Base-by-base conservation (phyloP, 2,888 invertebrate species). In the Cyaniris semiargus region DNA sequence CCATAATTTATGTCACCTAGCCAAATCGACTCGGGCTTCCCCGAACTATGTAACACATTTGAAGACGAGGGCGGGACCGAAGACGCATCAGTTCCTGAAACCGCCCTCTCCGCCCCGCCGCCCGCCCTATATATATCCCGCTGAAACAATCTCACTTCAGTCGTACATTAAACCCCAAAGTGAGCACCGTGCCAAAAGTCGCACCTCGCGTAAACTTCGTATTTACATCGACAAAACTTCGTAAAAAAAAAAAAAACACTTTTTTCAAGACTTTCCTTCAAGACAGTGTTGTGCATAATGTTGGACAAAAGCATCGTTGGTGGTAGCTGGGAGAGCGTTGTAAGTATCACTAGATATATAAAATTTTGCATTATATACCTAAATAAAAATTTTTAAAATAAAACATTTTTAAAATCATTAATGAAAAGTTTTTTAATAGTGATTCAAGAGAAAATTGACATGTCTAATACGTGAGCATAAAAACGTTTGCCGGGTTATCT, bases 301-400 rank as follows among this genome's bases (percentile, higher is more conserved):
- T 88, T 94, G 93, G 94, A 94, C 89, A 92, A 90, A 84, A 87
- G 88, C 76, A 86, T 90, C 80, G 80, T 93, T 81, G 93, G 94
- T 80, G 92, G 91, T 84, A 94, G 94, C 87, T 93, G 92, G 94
- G 94, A 94, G 85, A 94, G 93, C 83, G 92, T 94, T 89, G 93
- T 94, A 87, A 90, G 94, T 92, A 81, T 76, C 38, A 31, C 18
- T 23, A 77, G 34, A 53, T 10, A 77, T 38, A 18, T 44, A 53
- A 27, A 53, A 31, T 8, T 23, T 10, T 10, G 1, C 44, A 3
- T 10, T 10, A 10, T 44, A 13, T 44, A 2, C 13, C 10, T 31
- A 31, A 27, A 76, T 27, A 8, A 13, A n/a, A 13, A n/a, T n/a
- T n/a, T n/a, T n/a, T n/a, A n/a, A 31, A 70, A 44, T 10, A 66